Evolutionary conservation across 2,113 vertebrate genomes (phyloP), one percentile per base, ranked within the genome.

Genomic region (Suncus etruscus): DNA sequence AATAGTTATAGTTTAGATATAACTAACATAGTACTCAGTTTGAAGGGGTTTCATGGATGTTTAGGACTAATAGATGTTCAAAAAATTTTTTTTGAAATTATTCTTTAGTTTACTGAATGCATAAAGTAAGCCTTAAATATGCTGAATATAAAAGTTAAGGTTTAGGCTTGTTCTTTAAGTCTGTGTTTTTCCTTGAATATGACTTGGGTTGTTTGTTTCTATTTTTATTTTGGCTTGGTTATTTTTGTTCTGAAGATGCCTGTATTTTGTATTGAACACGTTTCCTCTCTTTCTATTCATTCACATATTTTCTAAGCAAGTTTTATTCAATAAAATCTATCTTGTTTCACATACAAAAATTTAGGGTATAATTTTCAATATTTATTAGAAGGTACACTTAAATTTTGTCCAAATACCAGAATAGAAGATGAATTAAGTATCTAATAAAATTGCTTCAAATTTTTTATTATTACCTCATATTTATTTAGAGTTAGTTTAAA

Each of bases 391-490:
- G 8, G 50, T 1, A 1, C 25, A 75, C 31, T 91, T 94, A 73
- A 91, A 69, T 32, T 66, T 86, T 31, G 73, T 4, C 7, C 4
- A 77, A 50, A 29, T 68, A 89, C 6, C 3, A 89, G 2, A 32
- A 27, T 15, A 74, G 8, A 78, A 18, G 8, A 20, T 39, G 66
- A 79, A 45, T 74, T 86, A 68, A 90, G 58, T 70, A 80, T 29
- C 70, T 54, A 4, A 54, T 54, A 91, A 83, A 87, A 82, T 93
- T 76, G 82, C 87, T 66, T 88, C 86, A 69, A 74, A 74, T 3
- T 86, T 5, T n/a, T 47, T 83, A 65, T 1, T 58, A 39, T 54
- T 86, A 3, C 22, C 3, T 65, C 4, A 4, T 66, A n/a, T 70
- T 14, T 15, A 78, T n/a, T 70, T 86, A 50, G 58, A 83, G 48